phyloP scores from a whole-genome alignment of 2,888 invertebrate species.

The Andrena haemorrhoa region DNA sequence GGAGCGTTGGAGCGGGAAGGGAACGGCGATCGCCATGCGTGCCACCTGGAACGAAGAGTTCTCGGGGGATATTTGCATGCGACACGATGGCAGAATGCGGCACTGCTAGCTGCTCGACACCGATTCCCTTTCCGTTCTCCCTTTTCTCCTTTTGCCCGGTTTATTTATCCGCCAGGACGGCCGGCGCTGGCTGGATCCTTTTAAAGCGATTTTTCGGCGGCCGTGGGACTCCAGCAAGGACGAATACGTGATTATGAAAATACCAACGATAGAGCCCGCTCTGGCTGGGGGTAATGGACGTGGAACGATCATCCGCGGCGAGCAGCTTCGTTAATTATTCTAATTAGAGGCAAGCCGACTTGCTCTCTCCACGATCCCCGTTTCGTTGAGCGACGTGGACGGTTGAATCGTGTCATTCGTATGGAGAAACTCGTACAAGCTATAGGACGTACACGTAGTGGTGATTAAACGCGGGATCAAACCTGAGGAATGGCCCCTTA shows the following conservation, averaged over 20 bases:
- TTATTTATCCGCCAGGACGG: constrained; percentile 40
- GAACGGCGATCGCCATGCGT: constrained; percentile 43
- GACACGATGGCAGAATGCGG: constrained; percentile 73
- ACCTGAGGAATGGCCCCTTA: no score
- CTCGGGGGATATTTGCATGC: constrained; percentile 72
- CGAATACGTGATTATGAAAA: constrained; percentile 53
- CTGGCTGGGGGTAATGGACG: constrained; percentile 48
- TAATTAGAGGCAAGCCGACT: constrained; percentile 68
- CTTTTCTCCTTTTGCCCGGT: constrained; percentile 48
- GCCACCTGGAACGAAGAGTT: constrained; percentile 61
- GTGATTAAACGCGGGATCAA: no score
- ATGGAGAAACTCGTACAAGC: no score
- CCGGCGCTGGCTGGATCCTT: constrained; percentile 39
- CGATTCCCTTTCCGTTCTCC: constrained; percentile 60
- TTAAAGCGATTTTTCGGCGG: constrained; percentile 53
- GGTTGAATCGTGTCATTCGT: constrained; percentile 10
- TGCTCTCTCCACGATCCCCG: constrained; percentile 57
- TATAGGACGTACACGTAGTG: no score
- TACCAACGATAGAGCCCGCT: constrained; percentile 27
- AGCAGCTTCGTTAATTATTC: constrained; percentile 73
- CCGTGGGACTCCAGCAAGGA: constrained; percentile 41
- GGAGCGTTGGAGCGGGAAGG: constrained; percentile 5
- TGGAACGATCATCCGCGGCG: constrained; percentile 54
- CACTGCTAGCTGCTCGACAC: constrained; percentile 63
- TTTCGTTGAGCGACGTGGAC: constrained; percentile 14